Evolutionary conservation across 2,888 invertebrate genomes (phyloP), one percentile per base, ranked within the genome.

Genomic region (Andrena flavipes): DNA sequence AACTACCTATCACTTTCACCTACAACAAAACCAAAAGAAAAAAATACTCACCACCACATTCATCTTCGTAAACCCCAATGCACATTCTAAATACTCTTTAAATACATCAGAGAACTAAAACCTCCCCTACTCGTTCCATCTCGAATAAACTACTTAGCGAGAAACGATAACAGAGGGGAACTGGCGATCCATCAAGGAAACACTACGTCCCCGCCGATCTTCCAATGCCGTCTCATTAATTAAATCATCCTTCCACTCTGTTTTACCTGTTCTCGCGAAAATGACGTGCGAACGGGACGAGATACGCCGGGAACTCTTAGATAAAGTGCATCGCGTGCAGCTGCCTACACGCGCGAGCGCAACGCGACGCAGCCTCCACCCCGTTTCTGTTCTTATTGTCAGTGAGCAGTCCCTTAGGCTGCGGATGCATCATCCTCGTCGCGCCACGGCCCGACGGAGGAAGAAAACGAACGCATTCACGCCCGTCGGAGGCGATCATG

Each of bases 291-390:
- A 75, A 81, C 62, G 74, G 54, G 35, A 56, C 63, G 23, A 56
- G 71, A 63, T 56, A 80, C 78, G 62, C 51, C 30, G n/a, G 26
- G 63, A 26, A 63, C 26, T 62, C 63, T 76, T 30, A 62, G 69
- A 78, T 76, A 62, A 83, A 76, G 64, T 60, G 64, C 64, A 80
- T 84, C 63, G 76, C 84, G 76, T 76, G 84, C 76, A 70, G 62
- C 79, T 65, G 69, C 73, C 79, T 77, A 74, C 83, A 68, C 67
- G 56, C 51, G 49, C 16, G 30, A 30, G 67, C 30, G 63, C 59
- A 67, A 33, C 60, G 56, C 73, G 63, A 63, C 48, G 60, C 64
- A 35, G 20, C 74, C 42, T 4, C 42, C 42, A 16, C 42, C 67
- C 13, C 4, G 8, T 51, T 67, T 29, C 16, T 82, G 64, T 60